Evolutionary conservation across 2,113 vertebrate genomes (phyloP), one percentile per base, ranked within the genome.

Genomic region (Crotophaga sulcirostris): DNA sequence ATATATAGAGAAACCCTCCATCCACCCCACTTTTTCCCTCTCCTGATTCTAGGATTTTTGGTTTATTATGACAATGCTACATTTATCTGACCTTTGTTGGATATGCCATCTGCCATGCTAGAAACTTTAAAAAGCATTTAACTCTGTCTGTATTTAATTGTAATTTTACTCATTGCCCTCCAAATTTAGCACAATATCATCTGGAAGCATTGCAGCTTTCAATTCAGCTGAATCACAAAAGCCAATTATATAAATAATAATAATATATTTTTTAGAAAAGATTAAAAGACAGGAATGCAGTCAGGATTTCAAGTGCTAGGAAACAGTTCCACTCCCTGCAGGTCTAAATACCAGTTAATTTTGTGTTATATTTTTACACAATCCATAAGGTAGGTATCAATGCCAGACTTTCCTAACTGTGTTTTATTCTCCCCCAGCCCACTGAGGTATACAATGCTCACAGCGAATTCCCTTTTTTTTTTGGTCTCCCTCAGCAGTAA

Each of bases 401-500:
- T 11, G 45, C n/a, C 59, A 60, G 86, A 67, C 36, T 90, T 87
- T 67, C 60, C 63, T 79, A 91, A 85, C 77, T 64, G 76, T 26
- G 64, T 67, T 80, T 89, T 84, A 62, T 66, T 90, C 64, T 73
- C 29, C 34, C 49, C 34, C 28, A 21, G 58, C 63, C 47, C 75
- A 69, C 40, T 0, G 3, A 92, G 63, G 51, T 73, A 94, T 87
- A 96, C 94, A 94, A 96, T 94, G 90, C 91, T 93, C 96, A 78
- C 81, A 81, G 79, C 83, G 64, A 93, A 59, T 83, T 84, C 52
- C 75, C 45, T 90, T 94, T 96, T 86, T 44, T 54, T 93, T 78
- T 87, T 25, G 36, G 87, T 95, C 68, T 94, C 95, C 82, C 91
- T 89, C 68, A 93, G 91, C 96, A 93, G 93, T 73, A 93, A 94